Conservation (phyloP, 2,797 vertebrate species). For the Cryptoprocta ferox region DNA sequence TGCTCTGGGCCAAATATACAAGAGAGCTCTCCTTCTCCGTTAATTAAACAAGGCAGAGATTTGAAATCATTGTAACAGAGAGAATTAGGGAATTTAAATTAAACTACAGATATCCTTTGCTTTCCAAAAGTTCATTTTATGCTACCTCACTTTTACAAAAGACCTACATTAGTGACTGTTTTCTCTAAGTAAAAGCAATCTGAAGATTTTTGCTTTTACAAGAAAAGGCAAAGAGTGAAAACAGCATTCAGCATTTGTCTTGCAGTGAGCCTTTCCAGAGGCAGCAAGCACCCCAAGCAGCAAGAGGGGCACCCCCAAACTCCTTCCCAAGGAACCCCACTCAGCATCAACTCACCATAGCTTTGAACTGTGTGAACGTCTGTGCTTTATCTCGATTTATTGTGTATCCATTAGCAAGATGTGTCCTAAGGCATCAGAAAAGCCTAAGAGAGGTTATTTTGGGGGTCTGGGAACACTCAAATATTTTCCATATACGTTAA, state of each 20-base stretch:
- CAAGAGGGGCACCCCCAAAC: background rate
- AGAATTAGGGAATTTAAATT: constrained; percentile 55
- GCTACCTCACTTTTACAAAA: background rate
- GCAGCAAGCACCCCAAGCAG: background rate
- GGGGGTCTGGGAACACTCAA: background rate
- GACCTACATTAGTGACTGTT: background rate
- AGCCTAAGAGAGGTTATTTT: background rate
- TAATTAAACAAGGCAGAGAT: constrained; percentile 72
- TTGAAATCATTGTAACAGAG: constrained; percentile 41
- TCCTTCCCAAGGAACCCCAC: background rate
- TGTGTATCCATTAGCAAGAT: background rate
- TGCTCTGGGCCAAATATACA: constrained; percentile 74
- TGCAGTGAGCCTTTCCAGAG: background rate
- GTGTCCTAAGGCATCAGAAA: background rate
- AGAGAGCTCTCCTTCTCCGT: constrained; percentile 38
- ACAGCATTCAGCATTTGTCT: background rate
- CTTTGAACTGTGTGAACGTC: background rate
- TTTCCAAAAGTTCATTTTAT: background rate
- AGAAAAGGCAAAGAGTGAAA: background rate
- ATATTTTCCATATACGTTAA: background rate
- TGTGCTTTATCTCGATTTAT: background rate
- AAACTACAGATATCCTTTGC: background rate
- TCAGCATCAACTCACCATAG: background rate
- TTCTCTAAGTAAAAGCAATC: background rate
- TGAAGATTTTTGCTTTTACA: background rate